Base-by-base conservation (phyloP, 2,888 invertebrate genomes). In the Chrysolina americana region DNA sequence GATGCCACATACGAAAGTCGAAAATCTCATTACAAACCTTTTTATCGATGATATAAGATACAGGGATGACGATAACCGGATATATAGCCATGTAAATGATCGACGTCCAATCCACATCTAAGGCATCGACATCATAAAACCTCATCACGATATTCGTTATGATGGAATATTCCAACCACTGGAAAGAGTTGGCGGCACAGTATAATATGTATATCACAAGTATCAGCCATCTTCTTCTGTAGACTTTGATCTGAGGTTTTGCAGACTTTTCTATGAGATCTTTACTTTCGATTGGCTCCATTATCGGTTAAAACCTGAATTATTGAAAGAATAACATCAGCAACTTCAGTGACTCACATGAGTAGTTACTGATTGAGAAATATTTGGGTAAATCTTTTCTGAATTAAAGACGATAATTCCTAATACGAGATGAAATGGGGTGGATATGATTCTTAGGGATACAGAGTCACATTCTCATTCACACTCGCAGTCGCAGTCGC, bases 81-180 rank as follows among this genome's bases (percentile, higher is more conserved):
- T 99, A 99, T 4, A 94, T 92, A 77, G 96, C 92, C 98, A 99
- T 98, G 89, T 94, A 98, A 84, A 98, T 92, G 94, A 99, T 96
- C 65, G 98, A 97, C 21, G 98, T 96, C 98, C 97, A 98, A 88
- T 98, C 95, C 68, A 99, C 95, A 80, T 92, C 91, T 81, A 92
- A 90, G 80, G 92, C 91, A 80, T 90, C 89, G 28, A 95, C 93
- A 41, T 90, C 90, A 86, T 96, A 96, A 88, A 95, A 95, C 83
- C 92, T 92, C 83, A 89, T 91, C 53, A 98, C 91, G 72, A 96
- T 92, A 86, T 96, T 94, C 80, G 94, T 92, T 78, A 98, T 97
- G 85, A 98, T 97, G 85, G 95, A 94, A 90, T 97, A 96, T 89
- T 98, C 96, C 83, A 98, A 95, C 98, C 98, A 98, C 88, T 98